Evolutionary conservation across 2,888 invertebrate genomes (phyloP), one percentile per base, ranked within the genome.

Genomic region (Mythimna albipuncta): DNA sequence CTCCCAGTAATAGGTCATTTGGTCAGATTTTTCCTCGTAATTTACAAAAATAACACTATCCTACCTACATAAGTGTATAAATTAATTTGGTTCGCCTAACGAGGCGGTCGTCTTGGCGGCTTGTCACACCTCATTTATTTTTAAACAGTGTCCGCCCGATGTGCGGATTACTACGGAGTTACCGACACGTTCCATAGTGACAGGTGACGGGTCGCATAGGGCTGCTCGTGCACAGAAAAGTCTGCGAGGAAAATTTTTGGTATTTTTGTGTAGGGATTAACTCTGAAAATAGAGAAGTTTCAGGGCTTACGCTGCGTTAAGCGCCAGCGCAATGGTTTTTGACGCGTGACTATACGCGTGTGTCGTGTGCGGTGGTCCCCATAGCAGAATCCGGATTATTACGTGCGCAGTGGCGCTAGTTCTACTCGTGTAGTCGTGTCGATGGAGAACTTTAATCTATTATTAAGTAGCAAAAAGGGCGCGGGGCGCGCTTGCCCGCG

Each of bases 121-220:
- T 66, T 84, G 91, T 90, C 89, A 91, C 92, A 88, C 89, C 85
- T 92, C 89, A 92, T 94, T 93, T 94, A 94, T 94, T 94, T 94
- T 93, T 94, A 93, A 93, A 93, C 93, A 81, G 73, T 76, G 85
- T 77, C 78, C 81, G 85, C 75, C 78, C 81, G 72, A 81, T 76
- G 85, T 74, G 63, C 65, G 71, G 85, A 81, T 70, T 66, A 81
- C 77, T 81, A 50, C 72, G 66, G 68, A 72, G 65, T 77, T 77
- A 66, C 77, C 62, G 65, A 66, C 77, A 73, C 68, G 74, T 54
- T 66, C 63, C 19, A 41, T 74, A 70, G 74, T 79, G 84, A 75
- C 66, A 62, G 74, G 59, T 79, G 85, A 85, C 55, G 74, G 26
- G 54, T 16, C 11, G 41, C 21, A 1, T 65, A 85, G 85, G 84